A percentile compares a stretch with the other conserved stretches of the same genome.
Conservation (phyloP, 53 echinoderm and acorn worm genomes). For the Echinometra lucunter region DNA sequence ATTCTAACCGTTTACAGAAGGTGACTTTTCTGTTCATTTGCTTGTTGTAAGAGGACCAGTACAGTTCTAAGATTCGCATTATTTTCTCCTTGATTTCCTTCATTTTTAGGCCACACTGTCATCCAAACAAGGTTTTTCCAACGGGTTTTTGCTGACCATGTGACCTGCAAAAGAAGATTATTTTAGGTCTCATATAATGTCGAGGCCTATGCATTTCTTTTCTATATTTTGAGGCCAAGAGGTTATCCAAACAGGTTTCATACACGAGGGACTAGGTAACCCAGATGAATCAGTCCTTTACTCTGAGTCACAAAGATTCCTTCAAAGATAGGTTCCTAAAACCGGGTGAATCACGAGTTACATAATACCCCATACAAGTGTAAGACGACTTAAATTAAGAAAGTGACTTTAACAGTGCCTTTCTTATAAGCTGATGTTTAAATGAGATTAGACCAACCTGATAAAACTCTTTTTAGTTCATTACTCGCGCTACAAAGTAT, state of each 20-base stretch:
- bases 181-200: not conserved
- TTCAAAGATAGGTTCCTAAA: not conserved
- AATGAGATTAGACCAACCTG: not conserved
- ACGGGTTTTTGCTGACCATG: not conserved
- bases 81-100: not conserved
- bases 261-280: not conserved
- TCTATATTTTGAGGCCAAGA: not conserved
- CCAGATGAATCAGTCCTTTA: slow-evolving; percentile 4
- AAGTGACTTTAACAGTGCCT: not conserved
- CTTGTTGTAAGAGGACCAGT: not conserved
- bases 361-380: not conserved
- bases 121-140: not conserved
- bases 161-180: not conserved
- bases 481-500: not conserved
- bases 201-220: not conserved
- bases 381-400: not conserved
- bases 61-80: not conserved
- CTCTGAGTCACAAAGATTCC: slow-evolving; percentile 18
- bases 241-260: slow-evolving; percentile 56
- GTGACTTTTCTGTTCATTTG: not conserved
- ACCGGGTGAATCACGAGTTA: slow-evolving; percentile 3
- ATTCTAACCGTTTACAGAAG: no score
- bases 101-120: not conserved
- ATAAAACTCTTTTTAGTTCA: not conserved
- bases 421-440: not conserved